These are phyloP conservation scores for Chlamydotis undulata DNA, from an alignment of 2,113 vertebrate species.

Conservation along the genomic window DNA sequence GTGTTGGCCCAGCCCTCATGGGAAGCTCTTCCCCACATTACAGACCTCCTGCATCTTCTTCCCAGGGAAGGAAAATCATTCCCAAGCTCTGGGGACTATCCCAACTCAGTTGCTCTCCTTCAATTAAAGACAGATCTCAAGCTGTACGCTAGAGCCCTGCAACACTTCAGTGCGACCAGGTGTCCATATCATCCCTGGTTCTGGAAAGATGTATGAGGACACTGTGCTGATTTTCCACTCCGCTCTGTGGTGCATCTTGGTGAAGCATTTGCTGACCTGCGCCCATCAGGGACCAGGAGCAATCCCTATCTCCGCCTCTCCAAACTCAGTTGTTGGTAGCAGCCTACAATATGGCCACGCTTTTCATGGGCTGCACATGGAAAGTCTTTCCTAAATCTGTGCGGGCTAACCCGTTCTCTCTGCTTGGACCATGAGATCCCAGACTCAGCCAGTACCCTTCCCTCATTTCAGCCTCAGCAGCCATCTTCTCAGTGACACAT, in stretches of 20 bases:
- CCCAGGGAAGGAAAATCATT: background rate
- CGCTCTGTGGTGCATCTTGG: background rate
- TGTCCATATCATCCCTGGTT: background rate
- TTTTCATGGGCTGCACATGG: background rate
- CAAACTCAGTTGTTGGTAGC: background rate
- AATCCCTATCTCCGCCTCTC: background rate
- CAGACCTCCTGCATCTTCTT: background rate
- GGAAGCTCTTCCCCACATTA: background rate
- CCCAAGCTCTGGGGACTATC: background rate
- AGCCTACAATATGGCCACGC: fast-evolving
- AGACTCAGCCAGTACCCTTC: background rate
- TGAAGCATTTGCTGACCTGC: background rate
- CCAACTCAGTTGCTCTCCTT: background rate
- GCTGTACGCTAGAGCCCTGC: background rate
- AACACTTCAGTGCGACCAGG: background rate
- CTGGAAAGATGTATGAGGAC: background rate
- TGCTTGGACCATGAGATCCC: background rate
- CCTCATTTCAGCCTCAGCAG: background rate
- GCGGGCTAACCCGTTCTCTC: background rate
- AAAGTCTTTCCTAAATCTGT: background rate
- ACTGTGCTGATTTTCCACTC: background rate
- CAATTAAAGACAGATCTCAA: background rate
- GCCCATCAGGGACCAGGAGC: background rate
- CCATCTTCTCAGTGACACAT: background rate
- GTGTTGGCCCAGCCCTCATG: background rate